phyloP scores from a whole-genome alignment of 2,113 vertebrate genomes.

The Mobula birostris region DNA sequence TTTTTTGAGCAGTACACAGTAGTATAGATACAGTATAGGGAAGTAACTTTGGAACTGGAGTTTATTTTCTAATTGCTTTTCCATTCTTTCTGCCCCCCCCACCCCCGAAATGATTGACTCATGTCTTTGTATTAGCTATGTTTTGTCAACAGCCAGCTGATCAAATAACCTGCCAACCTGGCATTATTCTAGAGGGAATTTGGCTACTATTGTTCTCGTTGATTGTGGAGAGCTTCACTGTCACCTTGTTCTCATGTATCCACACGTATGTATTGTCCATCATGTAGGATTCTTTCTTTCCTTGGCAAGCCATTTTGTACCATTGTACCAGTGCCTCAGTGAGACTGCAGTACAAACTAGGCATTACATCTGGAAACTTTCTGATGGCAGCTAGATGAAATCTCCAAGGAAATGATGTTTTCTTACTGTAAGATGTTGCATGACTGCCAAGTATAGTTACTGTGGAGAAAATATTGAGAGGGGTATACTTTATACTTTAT shows the following conservation, averaged over 20 bases:
- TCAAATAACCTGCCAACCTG: neutral
- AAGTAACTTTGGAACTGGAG: neutral
- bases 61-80: neutral
- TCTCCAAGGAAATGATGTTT: neutral
- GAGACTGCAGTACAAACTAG: neutral
- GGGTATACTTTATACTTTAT: no score
- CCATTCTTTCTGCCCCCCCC: neutral
- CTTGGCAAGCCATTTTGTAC: neutral
- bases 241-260: neutral
- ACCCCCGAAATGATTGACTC: neutral
- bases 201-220: neutral
- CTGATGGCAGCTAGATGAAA: neutral
- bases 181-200: neutral
- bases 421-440: neutral
- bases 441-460: neutral
- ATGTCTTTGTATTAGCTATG: neutral
- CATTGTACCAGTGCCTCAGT: neutral
- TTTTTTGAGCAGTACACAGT: neutral
- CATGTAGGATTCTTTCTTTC: neutral
- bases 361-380: neutral
- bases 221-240: neutral
- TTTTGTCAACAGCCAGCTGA: neutral
- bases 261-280: neutral
- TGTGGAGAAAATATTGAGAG: neutral
- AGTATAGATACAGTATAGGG: no score